Evolutionary conservation across 1,140 invertebrate genomes (phyloP).

Genomic region (Anagrus nilaparvatae): DNA sequence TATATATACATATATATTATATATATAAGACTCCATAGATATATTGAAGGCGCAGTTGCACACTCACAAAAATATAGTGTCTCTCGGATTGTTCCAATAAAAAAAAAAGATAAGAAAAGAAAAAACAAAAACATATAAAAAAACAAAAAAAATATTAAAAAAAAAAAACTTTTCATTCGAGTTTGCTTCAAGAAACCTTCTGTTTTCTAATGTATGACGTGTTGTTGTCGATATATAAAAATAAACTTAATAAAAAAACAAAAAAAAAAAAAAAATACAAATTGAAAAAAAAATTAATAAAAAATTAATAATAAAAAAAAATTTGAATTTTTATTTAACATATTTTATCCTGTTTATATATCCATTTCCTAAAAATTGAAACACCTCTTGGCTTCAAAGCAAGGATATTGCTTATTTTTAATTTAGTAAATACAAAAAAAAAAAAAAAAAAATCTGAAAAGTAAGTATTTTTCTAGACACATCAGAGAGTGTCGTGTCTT

Average conservation of each 20-base stretch:
- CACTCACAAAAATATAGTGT: constrained; percentile 46
- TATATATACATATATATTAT: no score
- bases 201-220: constrained; percentile 48
- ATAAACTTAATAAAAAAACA: constrained; percentile 46
- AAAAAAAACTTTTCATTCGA: constrained; percentile 47
- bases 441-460: neutral
- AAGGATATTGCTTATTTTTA: no score
- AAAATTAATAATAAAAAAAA: neutral
- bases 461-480: constrained; percentile 5
- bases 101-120: no score
- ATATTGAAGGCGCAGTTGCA: constrained; percentile 45
- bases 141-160: no score
- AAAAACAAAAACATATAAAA: no score
- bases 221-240: constrained; percentile 48
- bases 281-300: neutral
- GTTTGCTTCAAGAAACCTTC: constrained; percentile 47
- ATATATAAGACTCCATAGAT: constrained; percentile 46
- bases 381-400: no score
- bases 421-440: neutral
- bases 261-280: neutral
- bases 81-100: constrained; percentile 47
- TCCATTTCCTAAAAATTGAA: no score
- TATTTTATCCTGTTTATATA: no score
- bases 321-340: no score
- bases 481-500: neutral